Base-by-base conservation (phyloP, 2,797 vertebrate genomes). In the Cynodonichthys magdalenae region DNA sequence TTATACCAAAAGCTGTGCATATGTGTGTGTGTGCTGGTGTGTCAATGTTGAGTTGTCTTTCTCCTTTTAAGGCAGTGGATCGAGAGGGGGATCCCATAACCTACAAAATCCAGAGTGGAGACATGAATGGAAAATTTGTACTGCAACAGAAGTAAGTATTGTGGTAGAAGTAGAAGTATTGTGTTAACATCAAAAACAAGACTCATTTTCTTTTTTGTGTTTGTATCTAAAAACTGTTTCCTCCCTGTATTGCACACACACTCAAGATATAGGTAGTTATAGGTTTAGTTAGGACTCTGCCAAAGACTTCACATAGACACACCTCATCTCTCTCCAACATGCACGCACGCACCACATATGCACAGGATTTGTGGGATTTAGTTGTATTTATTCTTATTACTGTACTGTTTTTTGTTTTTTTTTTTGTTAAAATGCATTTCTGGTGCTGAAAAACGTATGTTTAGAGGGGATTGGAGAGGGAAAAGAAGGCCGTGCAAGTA, bases 81-180 rank as follows among this genome's bases (percentile, higher is more conserved):
- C 94, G 98, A 64, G 98, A 99, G 74, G 92, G 87, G 53, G 97
- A 99, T 87, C 89, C 93, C 57, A 94, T 99, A 88, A 94, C 86
- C 66, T 99, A 99, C 77, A 83, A 86, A 71, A 96, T 99, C 85
- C 88, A 93, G 70, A 95, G 94, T 0, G 97, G 98, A 89, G 96
- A 99, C 86, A 87, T 92, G 59, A 89, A 95, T 28, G 89, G 90
- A 75, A 89, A 95, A 69, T 99, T 99, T 89, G 93, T 92, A 85
- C 93, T 99, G 63, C 94, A 94, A 62, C 92, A 94, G 81, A 94
- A 81, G 97, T 98, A 94, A 95, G 94, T 53, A 44, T 24, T n/a
- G n/a, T n/a, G n/a, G n/a, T n/a, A n/a, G n/a, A n/a, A n/a, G n/a
- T n/a, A n/a, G n/a, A 19, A 42, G 52, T 19, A 6, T 24, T 5